Percentiles rank a stretch among this genome's conserved stretches.
phyloP scores from a whole-genome alignment of 2,888 invertebrate genomes.

The Xylocampa areola region DNA sequence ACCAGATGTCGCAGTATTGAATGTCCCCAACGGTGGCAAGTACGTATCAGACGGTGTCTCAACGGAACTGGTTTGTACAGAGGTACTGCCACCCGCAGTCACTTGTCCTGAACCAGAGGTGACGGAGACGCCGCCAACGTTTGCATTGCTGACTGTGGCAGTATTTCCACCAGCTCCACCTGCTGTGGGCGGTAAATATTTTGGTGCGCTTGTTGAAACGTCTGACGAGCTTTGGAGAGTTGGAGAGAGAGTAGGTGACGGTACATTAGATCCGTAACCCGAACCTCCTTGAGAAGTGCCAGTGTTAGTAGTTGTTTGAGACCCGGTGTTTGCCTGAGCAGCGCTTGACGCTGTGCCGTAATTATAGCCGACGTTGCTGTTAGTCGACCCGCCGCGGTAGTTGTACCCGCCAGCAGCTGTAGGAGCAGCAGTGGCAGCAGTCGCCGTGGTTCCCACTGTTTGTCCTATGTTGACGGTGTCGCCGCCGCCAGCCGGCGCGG shows the following conservation, averaged over 20 bases:
- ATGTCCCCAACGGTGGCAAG: constrained; percentile 62
- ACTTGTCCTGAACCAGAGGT: constrained; percentile 38
- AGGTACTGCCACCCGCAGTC: constrained; percentile 21
- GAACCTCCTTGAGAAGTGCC: constrained; percentile 37
- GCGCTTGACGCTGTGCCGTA: constrained; percentile 57
- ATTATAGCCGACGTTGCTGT: constrained; percentile 60
- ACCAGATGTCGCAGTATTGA: constrained; percentile 28
- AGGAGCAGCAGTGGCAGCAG: constrained; percentile 26
- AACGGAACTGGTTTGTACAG: constrained; percentile 31
- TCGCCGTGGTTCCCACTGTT: constrained; percentile 56
- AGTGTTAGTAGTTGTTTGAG: constrained; percentile 34
- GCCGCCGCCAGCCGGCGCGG: constrained; percentile 70
- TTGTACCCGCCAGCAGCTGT: constrained; percentile 46
- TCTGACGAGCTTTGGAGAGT: constrained; percentile 40
- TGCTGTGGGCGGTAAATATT: constrained; percentile 76
- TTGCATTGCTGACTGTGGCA: constrained; percentile 34
- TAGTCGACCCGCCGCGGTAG: constrained; percentile 42
- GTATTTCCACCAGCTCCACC: constrained; percentile 33
- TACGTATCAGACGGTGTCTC: constrained; percentile 61
- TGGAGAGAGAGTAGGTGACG: constrained; percentile 49
- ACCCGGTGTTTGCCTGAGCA: constrained; percentile 33
- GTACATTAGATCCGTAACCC: constrained; percentile 62
- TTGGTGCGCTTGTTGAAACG: constrained; percentile 78
- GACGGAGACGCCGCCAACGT: constrained; percentile 48
- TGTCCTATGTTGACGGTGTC: constrained; percentile 69